Conservation (phyloP, 1,140 invertebrate genomes). For the Lepidostoma basale region DNA sequence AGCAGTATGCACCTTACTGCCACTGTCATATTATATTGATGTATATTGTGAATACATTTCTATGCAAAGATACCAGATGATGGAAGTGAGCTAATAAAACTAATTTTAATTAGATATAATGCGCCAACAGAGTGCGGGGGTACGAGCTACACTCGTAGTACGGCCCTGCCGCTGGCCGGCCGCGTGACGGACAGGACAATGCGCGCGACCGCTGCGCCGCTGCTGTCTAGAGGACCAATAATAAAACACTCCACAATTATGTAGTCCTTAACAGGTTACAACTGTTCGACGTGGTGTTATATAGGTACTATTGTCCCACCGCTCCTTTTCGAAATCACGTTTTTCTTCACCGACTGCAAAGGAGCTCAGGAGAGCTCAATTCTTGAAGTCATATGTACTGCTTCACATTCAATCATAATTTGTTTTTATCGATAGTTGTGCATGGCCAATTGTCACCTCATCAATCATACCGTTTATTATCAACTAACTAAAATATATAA, state of each 20-base stretch:
- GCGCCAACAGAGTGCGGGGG: no score
- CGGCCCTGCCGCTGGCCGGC: not conserved
- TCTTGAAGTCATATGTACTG: not conserved
- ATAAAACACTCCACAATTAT: slow-evolving; percentile 42
- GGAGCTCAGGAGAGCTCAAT: slow-evolving; percentile 4
- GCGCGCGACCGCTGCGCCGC: not conserved
- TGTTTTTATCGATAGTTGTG: no score
- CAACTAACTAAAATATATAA: no score
- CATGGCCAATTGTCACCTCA: no score
- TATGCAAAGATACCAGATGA: no score
- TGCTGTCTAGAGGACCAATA: slow-evolving; percentile 12
- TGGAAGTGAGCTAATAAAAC: no score
- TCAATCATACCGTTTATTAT: no score
- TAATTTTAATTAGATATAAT: no score
- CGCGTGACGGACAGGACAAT: slow-evolving; percentile 37
- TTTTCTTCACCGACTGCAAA: slow-evolving; percentile 2
- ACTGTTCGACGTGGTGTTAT: slow-evolving; percentile 37
- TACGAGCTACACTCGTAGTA: not conserved
- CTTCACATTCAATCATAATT: not conserved
- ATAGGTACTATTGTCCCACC: slow-evolving; percentile 36
- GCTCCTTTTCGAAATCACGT: slow-evolving; percentile 10
- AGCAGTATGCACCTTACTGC: no score
- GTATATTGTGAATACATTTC: no score
- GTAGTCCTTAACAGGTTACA: slow-evolving; percentile 40
- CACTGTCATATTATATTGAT: no score